Evolutionary conservation across 1,140 invertebrate genomes (phyloP).

Genomic region (Macrobrachium rosenbergii): DNA sequence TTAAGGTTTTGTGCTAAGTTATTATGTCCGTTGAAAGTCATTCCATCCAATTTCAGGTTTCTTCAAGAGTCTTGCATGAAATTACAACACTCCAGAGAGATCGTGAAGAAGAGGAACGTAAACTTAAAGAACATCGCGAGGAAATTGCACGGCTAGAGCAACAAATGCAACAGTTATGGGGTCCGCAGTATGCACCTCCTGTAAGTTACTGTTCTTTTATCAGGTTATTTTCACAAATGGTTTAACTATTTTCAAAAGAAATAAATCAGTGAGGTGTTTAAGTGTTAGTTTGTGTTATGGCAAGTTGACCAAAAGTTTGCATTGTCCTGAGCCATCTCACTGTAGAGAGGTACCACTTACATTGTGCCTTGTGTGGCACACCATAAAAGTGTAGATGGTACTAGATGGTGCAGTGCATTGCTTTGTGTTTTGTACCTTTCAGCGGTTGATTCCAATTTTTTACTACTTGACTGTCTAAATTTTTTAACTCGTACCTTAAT

Average conservation of each 20-base stretch:
- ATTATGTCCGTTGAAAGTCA: neutral
- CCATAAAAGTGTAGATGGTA: too few species aligned
- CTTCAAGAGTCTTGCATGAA: slow-evolving; percentile 23
- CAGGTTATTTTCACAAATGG: too few species aligned
- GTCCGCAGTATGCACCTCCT: slow-evolving; percentile 52
- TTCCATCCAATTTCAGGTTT: slow-evolving; percentile 17
- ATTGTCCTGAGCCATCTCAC: neutral
- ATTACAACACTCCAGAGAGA: slow-evolving; percentile 31
- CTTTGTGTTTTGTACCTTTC: too few species aligned
- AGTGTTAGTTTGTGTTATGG: neutral
- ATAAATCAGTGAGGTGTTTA: neutral
- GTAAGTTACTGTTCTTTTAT: neutral
- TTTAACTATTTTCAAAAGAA: too few species aligned
- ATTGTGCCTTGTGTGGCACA: too few species aligned
- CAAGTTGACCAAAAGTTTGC: neutral
- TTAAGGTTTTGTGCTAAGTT: neutral
- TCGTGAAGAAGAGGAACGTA: slow-evolving; percentile 28
- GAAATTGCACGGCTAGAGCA: slow-evolving; percentile 52
- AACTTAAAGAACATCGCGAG: slow-evolving; percentile 43
- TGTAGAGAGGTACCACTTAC: too few species aligned
- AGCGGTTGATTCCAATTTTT: too few species aligned
- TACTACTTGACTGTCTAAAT: too few species aligned
- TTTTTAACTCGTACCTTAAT: too few species aligned
- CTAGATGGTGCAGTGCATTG: too few species aligned
- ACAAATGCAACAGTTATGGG: slow-evolving; percentile 51